Base-by-base conservation (phyloP, 2,797 vertebrate species). In the Centropyge bicolor region DNA sequence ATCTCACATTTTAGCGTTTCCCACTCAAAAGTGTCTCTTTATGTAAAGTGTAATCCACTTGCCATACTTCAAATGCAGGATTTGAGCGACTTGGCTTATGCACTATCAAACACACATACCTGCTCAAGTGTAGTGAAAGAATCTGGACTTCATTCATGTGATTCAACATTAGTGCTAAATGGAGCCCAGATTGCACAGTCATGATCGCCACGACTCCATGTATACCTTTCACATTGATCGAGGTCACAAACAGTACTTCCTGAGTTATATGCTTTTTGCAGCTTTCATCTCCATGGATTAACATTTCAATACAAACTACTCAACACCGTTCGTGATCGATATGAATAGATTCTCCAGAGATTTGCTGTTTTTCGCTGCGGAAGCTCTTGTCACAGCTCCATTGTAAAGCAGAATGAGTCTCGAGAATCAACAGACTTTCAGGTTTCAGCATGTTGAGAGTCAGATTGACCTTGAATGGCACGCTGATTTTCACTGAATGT, bases 271-370 rank as follows among this genome's bases (percentile, higher is more conserved):
- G 6, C n/a, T 56, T 64, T 43, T 22, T 64, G 43, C 43, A 63
- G 46, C 27, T 68, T 69, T 61, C 31, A 81, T 83, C 49, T 81
- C 48, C 24, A 75, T 52, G 24, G 40, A 86, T 85, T 83, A 81
- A 22, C 69, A 81, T 81, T 27, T 81, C 49, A 67, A 67, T 60
- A 27, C n/a, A n/a, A 68, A 56, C 6, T 14, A 16, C 46, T 20
- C 3, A 0, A 51, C 31, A 17, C 9, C 5, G 54, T 27, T 57
- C 5, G 1, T 24, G 43, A 75, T 80, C 61, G 70, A 27, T 40
- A 54, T 49, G 11, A 59, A 78, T 16, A 31, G 13, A 9, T 40
- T 38, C 22, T 31, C 11, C 54, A 27, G 41, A 31, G 52, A 0
- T 38, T 11, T 2, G 3, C 31, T 12, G 27, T 12, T 51, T 17